Evolutionary conservation across 2,113 vertebrate species (phyloP).

Genomic region (Ia io): DNA sequence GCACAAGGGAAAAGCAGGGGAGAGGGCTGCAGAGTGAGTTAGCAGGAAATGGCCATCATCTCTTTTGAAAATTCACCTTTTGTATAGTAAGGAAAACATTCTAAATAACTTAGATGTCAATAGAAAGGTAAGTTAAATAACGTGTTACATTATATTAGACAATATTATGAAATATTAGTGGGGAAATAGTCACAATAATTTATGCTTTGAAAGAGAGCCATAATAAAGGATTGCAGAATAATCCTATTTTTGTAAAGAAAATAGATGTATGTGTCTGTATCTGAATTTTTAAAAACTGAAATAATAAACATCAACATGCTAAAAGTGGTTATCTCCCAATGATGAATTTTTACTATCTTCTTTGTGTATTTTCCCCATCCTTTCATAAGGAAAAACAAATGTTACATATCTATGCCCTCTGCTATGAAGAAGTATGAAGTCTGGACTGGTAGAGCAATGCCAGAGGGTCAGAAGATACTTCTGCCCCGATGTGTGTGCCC

Average conservation of each 20-base stretch:
- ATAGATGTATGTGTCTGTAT: neutral
- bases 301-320: neutral
- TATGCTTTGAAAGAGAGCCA: neutral
- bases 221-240: neutral
- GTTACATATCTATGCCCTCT: neutral
- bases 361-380: neutral
- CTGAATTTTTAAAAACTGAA: neutral
- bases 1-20: neutral
- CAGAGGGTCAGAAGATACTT: neutral
- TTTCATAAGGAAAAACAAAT: neutral
- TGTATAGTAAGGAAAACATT: neutral
- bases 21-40: neutral
- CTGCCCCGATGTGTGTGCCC: neutral
- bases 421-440: neutral
- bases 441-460: neutral
- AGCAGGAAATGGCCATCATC: neutral
- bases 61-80: constrained; percentile 1
- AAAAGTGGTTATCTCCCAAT: neutral
- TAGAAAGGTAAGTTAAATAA: neutral
- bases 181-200: neutral
- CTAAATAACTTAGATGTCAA: neutral
- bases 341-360: neutral
- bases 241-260: constrained; percentile 21
- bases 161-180: neutral
- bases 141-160: neutral